phyloP scores from a whole-genome alignment of 2,888 invertebrate genomes.

The Griposia aprilina region DNA sequence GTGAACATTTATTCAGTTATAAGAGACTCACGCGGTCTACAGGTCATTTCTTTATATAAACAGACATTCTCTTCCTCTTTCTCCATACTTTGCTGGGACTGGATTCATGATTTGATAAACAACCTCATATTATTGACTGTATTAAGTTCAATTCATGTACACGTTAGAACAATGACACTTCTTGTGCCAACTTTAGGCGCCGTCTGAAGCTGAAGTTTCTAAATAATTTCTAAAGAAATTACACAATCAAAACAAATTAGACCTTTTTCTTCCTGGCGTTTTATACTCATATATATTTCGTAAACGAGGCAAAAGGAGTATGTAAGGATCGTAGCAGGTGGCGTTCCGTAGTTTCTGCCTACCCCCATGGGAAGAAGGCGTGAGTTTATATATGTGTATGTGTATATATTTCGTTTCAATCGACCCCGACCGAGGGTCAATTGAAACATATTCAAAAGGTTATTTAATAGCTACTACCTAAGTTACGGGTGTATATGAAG shows the following conservation, averaged over 20 bases:
- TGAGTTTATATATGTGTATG: no score
- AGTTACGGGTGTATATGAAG: neutral
- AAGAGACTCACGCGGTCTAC: no score
- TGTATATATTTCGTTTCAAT: neutral
- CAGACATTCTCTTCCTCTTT: neutral
- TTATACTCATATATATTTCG: no score
- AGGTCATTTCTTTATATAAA: neutral
- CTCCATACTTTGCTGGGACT: neutral
- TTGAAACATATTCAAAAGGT: neutral
- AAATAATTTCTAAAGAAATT: neutral
- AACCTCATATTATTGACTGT: neutral
- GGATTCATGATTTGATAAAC: neutral
- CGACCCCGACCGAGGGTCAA: neutral
- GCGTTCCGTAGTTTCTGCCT: no score
- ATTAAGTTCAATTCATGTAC: neutral
- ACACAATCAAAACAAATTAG: neutral
- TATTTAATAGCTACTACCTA: neutral
- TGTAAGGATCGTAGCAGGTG: no score
- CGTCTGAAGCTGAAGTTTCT: neutral
- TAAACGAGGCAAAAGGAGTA: no score
- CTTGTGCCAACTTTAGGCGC: neutral
- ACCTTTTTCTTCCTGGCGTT: neutral
- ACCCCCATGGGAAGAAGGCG: no score
- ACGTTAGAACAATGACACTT: neutral
- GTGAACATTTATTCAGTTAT: no score